Evolutionary conservation across 1,140 invertebrate genomes (phyloP), one percentile per base, ranked within the genome.

Genomic region (Centruroides sculpturatus): DNA sequence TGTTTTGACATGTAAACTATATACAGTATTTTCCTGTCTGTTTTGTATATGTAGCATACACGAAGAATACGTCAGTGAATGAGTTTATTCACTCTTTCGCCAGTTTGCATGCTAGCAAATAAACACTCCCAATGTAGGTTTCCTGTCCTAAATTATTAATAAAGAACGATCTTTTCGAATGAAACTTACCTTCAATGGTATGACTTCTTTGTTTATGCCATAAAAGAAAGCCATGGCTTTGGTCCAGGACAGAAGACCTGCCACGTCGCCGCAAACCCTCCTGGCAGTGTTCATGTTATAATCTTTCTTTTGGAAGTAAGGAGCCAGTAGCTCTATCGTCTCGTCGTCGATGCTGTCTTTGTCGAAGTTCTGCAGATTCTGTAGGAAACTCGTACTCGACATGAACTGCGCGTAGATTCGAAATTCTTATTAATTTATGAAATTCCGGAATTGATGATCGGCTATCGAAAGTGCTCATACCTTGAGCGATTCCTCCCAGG

Each of bases 301-400:
- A 73, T 97, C 93, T 56, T 80, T 77, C 85, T 92, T 89, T 68
- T 85, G 82, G 64, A 97, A 89, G 73, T 96, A 97, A 0, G 92
- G 92, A 64, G 86, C 80, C 35, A 98, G 74, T 52, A 96, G 76
- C 70, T 98, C 93, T 3, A 97, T 85, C 81, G 93, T 94, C 78
- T 98, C 94, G 70, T 95, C 92, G 70, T 96, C 97, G 53, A 97
- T 98, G 6, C 89, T 87, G 71, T 98, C 93, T 75, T 97, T 97
- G 0, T 92, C 91, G 74, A 95, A 98, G 67, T 92, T 92, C 76
- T 95, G 87, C 10, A 98, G 76, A 71, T 89, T 86, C 10, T 92
- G 77, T 13, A 97, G 77, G 71, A 98, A 97, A 13, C 90, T 93
- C n/a, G 91, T 89, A 66, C 88, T 91, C 0, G 92, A 86, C 92